Evolutionary conservation across 2,888 invertebrate genomes (phyloP).

Genomic region (Rhamnusium bicolor): DNA sequence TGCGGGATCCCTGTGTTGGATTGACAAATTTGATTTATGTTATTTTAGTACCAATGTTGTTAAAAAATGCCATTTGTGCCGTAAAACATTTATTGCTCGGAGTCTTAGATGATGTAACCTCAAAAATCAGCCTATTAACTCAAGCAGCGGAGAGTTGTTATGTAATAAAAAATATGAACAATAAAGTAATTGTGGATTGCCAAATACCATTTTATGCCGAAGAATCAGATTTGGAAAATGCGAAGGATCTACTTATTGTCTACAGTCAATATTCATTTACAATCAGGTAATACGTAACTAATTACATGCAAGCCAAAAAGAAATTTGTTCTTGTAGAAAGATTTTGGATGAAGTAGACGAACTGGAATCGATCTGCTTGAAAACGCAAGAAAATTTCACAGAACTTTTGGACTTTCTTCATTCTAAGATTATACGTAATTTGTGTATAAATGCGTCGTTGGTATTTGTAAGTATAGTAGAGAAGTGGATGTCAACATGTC

Average conservation of each 20-base stretch:
- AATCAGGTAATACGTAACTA: not conserved
- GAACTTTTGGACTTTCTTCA: not conserved
- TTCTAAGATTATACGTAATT: not conserved
- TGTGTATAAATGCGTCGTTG: not conserved
- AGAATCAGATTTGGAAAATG: not conserved
- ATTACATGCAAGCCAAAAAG: not conserved
- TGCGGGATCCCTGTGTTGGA: too few species aligned
- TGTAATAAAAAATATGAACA: not conserved
- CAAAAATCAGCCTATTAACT: not conserved
- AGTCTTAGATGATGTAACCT: not conserved
- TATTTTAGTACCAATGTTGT: not conserved
- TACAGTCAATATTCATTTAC: not conserved
- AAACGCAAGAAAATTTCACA: not conserved
- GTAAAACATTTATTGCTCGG: not conserved
- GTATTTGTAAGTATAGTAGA: not conserved
- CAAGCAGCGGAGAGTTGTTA: not conserved
- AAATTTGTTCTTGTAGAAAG: not conserved
- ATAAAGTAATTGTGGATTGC: not conserved
- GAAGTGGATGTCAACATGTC: too few species aligned
- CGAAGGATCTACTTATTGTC: not conserved
- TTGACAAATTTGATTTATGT: too few species aligned
- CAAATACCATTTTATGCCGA: not conserved
- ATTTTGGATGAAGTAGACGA: not conserved
- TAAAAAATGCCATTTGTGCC: not conserved
- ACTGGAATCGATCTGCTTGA: not conserved